phyloP scores from a whole-genome alignment of 2,113 vertebrate species.

The Pluvialis apricaria region DNA sequence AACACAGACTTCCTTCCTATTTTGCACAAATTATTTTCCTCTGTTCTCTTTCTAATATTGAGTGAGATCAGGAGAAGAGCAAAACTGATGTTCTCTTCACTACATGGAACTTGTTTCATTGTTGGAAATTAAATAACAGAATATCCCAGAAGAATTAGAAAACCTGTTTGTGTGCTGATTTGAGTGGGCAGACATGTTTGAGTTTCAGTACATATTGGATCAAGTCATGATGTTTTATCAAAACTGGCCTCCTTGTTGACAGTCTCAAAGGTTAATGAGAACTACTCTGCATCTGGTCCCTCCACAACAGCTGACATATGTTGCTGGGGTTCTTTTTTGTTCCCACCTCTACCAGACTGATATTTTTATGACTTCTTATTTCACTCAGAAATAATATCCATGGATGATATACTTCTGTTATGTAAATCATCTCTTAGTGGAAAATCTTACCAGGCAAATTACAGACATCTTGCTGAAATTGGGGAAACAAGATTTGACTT shows the following conservation, averaged over 20 bases:
- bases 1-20: not conserved
- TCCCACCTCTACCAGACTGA: not conserved
- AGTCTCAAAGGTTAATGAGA: not conserved
- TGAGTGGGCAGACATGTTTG: not conserved
- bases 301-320: not conserved
- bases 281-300: fast-evolving
- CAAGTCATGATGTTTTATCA: not conserved
- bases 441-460: not conserved
- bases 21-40: not conserved
- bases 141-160: not conserved
- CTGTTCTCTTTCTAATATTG: not conserved
- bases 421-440: not conserved
- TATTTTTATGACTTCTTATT: not conserved
- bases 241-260: not conserved
- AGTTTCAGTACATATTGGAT: not conserved
- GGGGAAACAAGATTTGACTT: not conserved
- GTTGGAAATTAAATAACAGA: not conserved
- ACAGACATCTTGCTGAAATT: not conserved
- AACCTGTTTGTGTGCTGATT: not conserved
- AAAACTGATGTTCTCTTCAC: not conserved
- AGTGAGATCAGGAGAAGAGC: not conserved
- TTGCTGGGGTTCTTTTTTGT: not conserved
- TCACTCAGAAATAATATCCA: not conserved
- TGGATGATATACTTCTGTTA: not conserved
- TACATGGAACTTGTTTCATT: not conserved